A percentile compares a stretch with the other conserved stretches of the same genome.
These are phyloP conservation scores for Mus minutoides DNA, from an alignment of 2,797 vertebrate species.

Conservation along the genomic window DNA sequence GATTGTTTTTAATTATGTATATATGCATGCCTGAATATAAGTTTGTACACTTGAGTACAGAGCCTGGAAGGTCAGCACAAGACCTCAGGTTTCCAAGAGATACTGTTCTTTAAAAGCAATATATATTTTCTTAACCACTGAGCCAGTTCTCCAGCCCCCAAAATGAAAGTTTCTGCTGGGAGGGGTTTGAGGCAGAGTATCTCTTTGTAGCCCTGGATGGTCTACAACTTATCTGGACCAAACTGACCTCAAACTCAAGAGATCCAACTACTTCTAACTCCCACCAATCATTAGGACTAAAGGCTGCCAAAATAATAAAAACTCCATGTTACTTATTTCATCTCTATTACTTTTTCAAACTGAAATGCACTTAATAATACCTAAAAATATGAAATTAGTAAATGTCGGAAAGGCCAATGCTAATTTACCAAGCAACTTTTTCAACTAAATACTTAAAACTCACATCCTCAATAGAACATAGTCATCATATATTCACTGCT, in stretches of 20 bases:
- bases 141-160: not conserved
- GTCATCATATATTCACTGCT: not conserved
- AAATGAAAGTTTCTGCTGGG: not conserved
- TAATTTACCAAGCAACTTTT: slow-evolving; percentile 5
- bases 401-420: not conserved
- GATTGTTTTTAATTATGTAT: not conserved
- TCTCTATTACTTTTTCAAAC: slow-evolving; percentile 15
- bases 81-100: no score
- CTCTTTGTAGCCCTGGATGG: not conserved
- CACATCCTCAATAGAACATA: not conserved
- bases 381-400: not conserved
- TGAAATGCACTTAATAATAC: slow-evolving; percentile 17
- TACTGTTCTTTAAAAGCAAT: not conserved
- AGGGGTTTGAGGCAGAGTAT: not conserved
- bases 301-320: not conserved
- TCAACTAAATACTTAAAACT: slow-evolving; percentile 46
- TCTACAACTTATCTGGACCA: not conserved
- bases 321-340: not conserved
- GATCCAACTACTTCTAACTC: not conserved
- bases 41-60: not conserved
- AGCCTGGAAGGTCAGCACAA: not conserved
- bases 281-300: not conserved
- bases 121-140: no score
- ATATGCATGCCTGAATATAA: not conserved
- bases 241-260: not conserved